These are phyloP conservation scores for Dicycla oo DNA, from an alignment of 2,888 invertebrate species.

Conservation along the genomic window DNA sequence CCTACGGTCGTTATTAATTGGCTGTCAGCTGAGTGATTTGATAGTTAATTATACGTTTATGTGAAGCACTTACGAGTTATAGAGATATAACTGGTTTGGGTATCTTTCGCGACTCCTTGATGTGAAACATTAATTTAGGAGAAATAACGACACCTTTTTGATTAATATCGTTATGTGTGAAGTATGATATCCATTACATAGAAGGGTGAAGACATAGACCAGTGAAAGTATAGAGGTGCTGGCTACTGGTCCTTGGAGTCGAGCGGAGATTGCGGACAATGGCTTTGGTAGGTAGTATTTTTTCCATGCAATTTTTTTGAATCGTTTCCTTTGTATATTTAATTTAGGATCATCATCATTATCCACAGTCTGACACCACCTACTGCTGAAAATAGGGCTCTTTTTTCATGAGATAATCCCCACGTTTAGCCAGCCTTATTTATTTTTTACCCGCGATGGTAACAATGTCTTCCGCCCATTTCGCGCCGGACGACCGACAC, in stretches of 20 bases:
- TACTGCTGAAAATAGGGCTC: no score
- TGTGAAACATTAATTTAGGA: slow-evolving; percentile 43
- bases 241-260: not conserved
- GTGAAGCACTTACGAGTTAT: slow-evolving; percentile 57
- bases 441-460: no score
- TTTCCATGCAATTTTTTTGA: not conserved
- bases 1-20: slow-evolving; percentile 62
- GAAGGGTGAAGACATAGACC: not conserved
- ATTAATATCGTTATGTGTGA: slow-evolving; percentile 40
- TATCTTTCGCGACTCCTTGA: slow-evolving; percentile 56
- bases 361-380: no score
- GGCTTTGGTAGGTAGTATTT: not conserved
- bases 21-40: slow-evolving; percentile 66
- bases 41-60: slow-evolving; percentile 64
- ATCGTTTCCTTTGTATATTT: not conserved
- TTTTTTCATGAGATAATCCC: no score
- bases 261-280: not conserved
- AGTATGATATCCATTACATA: slow-evolving; percentile 15
- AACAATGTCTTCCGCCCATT: no score
- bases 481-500: no score
- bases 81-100: slow-evolving; percentile 63
- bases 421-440: no score
- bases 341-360: no score
- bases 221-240: not conserved
- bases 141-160: slow-evolving; percentile 45